Conservation (phyloP, 2,113 vertebrate genomes). For the Ammodramus savannarum region DNA sequence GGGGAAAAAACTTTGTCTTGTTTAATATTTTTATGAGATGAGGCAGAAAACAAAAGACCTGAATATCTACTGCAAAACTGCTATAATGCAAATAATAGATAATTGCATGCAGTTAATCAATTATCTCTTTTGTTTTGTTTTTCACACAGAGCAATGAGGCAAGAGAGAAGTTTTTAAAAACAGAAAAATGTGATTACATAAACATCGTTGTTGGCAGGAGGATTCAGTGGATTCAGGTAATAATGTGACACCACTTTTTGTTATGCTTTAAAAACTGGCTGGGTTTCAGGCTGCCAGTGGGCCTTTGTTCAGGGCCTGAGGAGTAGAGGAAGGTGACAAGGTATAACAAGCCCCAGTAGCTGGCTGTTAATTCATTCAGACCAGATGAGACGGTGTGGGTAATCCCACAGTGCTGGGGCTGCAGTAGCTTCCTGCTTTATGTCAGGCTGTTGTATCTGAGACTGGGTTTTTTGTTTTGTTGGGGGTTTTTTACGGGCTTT, state of each 20-base stretch:
- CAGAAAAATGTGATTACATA: constrained; percentile 60
- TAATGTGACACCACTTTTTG: not conserved
- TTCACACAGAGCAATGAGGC: constrained; percentile 39
- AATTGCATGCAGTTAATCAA: not conserved
- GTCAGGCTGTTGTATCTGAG: not conserved
- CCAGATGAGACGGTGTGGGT: not conserved
- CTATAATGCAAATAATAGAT: not conserved
- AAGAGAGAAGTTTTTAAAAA: constrained; percentile 46
- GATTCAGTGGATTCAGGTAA: constrained; percentile 54
- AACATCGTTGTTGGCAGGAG: constrained; percentile 3
- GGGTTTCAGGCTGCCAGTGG: not conserved
- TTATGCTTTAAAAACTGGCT: not conserved
- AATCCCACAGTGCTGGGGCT: not conserved
- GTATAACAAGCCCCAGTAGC: not conserved
- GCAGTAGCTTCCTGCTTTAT: not conserved
- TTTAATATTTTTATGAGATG: not conserved
- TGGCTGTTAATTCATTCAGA: not conserved
- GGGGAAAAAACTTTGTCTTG: not conserved
- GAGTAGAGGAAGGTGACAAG: not conserved
- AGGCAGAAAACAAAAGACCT: not conserved
- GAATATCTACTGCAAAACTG: not conserved
- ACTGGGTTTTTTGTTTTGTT: not conserved
- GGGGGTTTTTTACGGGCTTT: not conserved
- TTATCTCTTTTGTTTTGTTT: constrained; percentile 37
- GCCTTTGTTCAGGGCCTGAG: not conserved